A percentile compares a stretch with the other conserved stretches of the same genome.
These are phyloP conservation scores for Oxycera nigricornis DNA, from an alignment of 2,888 invertebrate species.

Conservation along the genomic window DNA sequence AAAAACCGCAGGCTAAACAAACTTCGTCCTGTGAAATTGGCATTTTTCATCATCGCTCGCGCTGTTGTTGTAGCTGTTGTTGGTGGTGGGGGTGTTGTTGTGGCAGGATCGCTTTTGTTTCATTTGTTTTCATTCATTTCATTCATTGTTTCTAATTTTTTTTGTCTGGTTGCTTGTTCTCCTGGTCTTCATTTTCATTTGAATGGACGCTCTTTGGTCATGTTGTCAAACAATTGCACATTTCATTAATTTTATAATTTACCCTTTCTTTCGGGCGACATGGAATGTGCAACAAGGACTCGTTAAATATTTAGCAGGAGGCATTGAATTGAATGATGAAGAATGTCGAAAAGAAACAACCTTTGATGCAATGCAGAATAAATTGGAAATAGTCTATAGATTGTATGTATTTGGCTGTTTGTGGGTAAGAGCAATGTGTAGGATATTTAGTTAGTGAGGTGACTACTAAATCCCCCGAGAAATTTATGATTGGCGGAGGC, in stretches of 20 bases:
- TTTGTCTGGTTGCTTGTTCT: neutral
- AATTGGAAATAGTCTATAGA: too few relatives aligned
- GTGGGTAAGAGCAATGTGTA: too few relatives aligned
- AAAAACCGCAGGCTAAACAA: slow-evolving; percentile 37
- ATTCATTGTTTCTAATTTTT: slow-evolving; percentile 4
- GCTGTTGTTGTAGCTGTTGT: neutral
- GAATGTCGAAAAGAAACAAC: neutral
- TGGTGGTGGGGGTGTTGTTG: neutral
- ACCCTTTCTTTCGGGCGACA: neutral
- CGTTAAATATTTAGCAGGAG: neutral
- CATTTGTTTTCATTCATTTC: slow-evolving; percentile 3
- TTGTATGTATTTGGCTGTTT: too few relatives aligned
- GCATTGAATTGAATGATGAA: neutral
- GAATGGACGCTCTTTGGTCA: neutral
- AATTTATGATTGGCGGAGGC: too few relatives aligned
- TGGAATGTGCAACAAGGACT: neutral
- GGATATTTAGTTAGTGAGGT: too few relatives aligned
- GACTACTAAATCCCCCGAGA: too few relatives aligned
- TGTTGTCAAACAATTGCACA: slow-evolving; percentile 17
- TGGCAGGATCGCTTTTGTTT: slow-evolving; percentile 12
- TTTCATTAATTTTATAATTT: slow-evolving; percentile 23
- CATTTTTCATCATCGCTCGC: slow-evolving; percentile 29
- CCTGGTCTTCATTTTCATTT: slow-evolving; percentile 19
- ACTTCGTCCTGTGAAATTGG: slow-evolving; percentile 37
- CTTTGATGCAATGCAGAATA: neutral